Base-by-base conservation (phyloP, 37 sponge, comb jelly and placozoan genomes). In the Ianthella basta region DNA sequence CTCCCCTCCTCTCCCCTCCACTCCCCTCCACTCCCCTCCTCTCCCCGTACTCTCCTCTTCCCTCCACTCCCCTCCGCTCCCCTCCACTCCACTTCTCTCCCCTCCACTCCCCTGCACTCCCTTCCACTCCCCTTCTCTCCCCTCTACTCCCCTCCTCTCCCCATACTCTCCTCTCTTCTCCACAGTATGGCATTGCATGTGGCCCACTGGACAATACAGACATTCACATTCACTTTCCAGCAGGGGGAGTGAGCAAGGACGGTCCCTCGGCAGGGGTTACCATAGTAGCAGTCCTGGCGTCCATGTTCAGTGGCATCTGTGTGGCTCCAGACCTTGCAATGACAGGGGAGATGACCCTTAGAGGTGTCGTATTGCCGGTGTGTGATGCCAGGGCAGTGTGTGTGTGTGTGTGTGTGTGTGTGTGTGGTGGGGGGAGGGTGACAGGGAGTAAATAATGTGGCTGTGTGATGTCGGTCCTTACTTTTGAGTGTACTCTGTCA, bases 201-300 rank as follows among this genome's bases (percentile, higher is more conserved):
- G 94, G 78, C 34, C 29, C 27, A 24, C 61, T 85, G 59, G 82
- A 85, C 15, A 64, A 72, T 23, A 87, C 84, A 4, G 97, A 96
- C 70, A 86, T 96, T 14, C 97, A 96, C 75, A 87, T 96, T 33
- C 97, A 96, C 82, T 96, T 96, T 79, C 97, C 97, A 15, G 97
- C 94, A 35, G 97, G 97, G 10, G 94, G 92, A n/a, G 91, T 96
- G 29, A 94, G 92, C 53, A 96, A 96, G 60, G 97, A 96, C 64
- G 94, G 97, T 0, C 97, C 97, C 0, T 96, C 97, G 15, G 97
- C 97, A 75, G 97, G 97, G 24, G 86, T 91, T 4, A 88, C 97
- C 81, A 91, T 96, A 25, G 80, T 72, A 13, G 82, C 88, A 32
- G 97, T 89, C 0, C 83, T 96, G 44, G 90, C 83, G 30, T 96